Evolutionary conservation across 1,140 invertebrate genomes (phyloP).

Genomic region (Drosophila jambulina): DNA sequence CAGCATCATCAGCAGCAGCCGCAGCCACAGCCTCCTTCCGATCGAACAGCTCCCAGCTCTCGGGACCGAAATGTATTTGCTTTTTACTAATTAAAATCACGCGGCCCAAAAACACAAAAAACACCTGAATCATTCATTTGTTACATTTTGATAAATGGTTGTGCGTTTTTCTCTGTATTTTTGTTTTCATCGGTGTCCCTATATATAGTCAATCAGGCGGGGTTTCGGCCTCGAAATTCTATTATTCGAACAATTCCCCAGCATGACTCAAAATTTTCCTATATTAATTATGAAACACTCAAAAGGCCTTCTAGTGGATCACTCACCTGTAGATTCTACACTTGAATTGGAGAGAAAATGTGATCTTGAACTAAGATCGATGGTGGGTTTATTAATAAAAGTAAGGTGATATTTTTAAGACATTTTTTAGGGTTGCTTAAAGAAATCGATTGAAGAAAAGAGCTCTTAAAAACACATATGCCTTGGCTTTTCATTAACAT

Average conservation of each 20-base stretch:
- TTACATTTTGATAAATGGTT: slow-evolving; percentile 79
- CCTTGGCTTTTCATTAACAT: not conserved
- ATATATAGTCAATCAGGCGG: slow-evolving; percentile 40
- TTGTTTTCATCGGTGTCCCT: slow-evolving; percentile 26
- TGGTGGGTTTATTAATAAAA: not conserved
- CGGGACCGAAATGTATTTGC: slow-evolving; percentile 55
- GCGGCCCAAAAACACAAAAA: slow-evolving; percentile 45
- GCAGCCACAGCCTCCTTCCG: not conserved
- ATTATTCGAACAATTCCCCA: slow-evolving; percentile 37
- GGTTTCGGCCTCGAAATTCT: slow-evolving; percentile 60
- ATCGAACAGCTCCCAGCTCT: slow-evolving; percentile 17
- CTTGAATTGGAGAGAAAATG: not conserved
- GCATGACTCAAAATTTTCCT: slow-evolving; percentile 43
- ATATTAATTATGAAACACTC: slow-evolving; percentile 38
- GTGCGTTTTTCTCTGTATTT: slow-evolving; percentile 21
- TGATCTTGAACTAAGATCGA: not conserved
- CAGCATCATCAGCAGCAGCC: slow-evolving; percentile 1
- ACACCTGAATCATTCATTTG: slow-evolving; percentile 76
- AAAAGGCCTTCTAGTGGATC: slow-evolving; percentile 32
- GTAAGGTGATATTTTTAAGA: not conserved
- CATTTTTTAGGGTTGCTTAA: no score
- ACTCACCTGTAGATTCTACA: slow-evolving; percentile 39
- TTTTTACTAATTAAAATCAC: slow-evolving; percentile 76
- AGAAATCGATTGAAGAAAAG: no score
- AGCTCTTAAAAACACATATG: not conserved